Conservation (phyloP, 2,888 invertebrate genomes). For the Cylindroiulus punctatus region DNA sequence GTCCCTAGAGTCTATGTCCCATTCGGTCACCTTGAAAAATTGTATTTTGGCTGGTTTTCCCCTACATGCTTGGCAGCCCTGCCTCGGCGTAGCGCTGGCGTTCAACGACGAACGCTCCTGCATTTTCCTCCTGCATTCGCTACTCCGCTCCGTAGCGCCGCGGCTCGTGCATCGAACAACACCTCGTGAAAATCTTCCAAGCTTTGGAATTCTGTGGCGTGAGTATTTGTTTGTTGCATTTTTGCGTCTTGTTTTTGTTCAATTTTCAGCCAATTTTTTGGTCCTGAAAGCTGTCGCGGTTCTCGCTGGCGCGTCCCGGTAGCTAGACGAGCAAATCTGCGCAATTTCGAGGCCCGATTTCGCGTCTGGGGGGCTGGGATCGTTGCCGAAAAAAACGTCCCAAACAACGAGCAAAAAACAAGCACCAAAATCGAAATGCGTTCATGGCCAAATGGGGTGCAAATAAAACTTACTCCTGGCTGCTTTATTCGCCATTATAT, state of each 20-base stretch:
- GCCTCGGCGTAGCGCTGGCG: background rate
- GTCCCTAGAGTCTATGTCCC: background rate
- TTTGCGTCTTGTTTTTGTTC: background rate
- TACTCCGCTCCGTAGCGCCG: background rate
- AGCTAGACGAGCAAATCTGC: background rate
- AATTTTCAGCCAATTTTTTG: background rate
- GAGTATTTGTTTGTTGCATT: background rate
- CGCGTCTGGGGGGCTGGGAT: background rate
- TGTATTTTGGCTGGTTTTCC: background rate
- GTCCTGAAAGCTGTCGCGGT: background rate
- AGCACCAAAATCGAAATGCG: conserved; percentile 37
- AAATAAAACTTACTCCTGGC: background rate
- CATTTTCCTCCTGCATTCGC: too few relatives aligned
- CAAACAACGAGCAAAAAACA: background rate
- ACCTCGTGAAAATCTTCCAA: background rate
- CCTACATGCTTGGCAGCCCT: background rate
- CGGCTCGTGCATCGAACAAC: background rate
- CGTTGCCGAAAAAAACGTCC: background rate
- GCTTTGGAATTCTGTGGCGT: background rate
- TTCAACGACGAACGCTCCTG: background rate
- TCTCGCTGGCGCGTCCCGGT: background rate
- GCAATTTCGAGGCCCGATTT: background rate
- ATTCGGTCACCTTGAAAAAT: background rate
- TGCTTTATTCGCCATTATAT: too few relatives aligned
- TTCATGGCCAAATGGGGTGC: background rate